These are phyloP conservation scores for Mola mola DNA, from an alignment of 2,113 vertebrate species.

Conservation along the genomic window DNA sequence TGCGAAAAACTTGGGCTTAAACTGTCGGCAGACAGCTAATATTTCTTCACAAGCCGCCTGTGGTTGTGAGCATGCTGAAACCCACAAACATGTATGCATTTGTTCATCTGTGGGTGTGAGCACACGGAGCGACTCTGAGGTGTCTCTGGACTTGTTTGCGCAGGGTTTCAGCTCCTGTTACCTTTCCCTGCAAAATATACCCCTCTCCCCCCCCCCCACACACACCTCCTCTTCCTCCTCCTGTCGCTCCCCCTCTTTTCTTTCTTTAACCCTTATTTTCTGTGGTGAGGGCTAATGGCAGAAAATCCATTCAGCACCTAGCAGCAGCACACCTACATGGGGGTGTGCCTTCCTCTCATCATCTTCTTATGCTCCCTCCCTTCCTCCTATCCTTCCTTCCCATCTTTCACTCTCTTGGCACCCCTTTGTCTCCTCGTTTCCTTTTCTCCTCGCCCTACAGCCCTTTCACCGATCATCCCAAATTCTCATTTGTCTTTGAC, in stretches of 20 bases:
- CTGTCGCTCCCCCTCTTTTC: conserved; percentile 30
- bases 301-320: conserved; percentile 56
- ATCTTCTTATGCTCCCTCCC: conserved; percentile 14
- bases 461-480: conserved; percentile 21
- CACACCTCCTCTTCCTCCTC: conserved; percentile 24
- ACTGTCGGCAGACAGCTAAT: conserved; percentile 65
- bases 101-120: conserved; percentile 25
- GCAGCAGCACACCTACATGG: conserved; percentile 68
- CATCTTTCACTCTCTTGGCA: conserved; percentile 47
- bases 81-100: conserved; percentile 33
- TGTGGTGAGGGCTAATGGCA: conserved; percentile 62
- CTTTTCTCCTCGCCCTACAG: conserved; percentile 13
- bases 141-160: conserved; percentile 76
- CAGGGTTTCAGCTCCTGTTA: conserved; percentile 72
- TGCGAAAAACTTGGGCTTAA: conserved; percentile 61
- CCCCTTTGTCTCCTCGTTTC: conserved; percentile 11
- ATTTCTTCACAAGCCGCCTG: conserved; percentile 50
- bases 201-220: conserved; percentile 1
- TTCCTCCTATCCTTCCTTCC: conserved; percentile 7
- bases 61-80: conserved; percentile 37
- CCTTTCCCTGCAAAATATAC: conserved; percentile 66
- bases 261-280: conserved; percentile 73
- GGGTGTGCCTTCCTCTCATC: conserved; percentile 51
- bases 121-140: conserved; percentile 28
- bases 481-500: conserved; percentile 66